These are phyloP conservation scores for Holocentrus rufus DNA, from an alignment of 2,797 vertebrate species.

Conservation along the genomic window DNA sequence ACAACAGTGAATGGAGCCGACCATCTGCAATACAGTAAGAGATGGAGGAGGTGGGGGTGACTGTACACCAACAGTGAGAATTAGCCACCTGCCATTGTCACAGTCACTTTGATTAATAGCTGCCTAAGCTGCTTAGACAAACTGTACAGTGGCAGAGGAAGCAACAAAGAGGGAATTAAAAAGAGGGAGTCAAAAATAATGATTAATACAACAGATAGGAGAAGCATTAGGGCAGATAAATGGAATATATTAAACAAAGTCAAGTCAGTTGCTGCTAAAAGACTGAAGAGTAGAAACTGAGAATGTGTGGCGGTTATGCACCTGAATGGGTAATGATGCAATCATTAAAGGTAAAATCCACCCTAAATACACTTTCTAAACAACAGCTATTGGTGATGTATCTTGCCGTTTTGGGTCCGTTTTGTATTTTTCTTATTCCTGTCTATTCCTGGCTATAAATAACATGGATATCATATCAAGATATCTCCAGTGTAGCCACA, in stretches of 20 bases:
- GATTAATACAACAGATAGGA: background rate
- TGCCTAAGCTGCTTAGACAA: conserved; percentile 64
- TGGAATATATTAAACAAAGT: conserved; percentile 6
- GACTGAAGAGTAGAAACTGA: background rate
- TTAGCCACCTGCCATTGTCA: conserved; percentile 67
- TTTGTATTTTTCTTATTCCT: no score
- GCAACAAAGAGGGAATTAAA: conserved; percentile 45
- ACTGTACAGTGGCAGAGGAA: conserved; percentile 23
- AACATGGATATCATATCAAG: no score
- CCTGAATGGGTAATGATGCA: no score
- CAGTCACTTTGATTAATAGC: conserved; percentile 64
- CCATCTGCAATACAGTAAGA: conserved; percentile 48
- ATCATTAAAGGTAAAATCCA: no score
- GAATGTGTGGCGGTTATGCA: no score
- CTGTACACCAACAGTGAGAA: conserved; percentile 43
- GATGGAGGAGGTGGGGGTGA: conserved; percentile 8
- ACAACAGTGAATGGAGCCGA: conserved; percentile 25
- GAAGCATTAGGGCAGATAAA: conserved; percentile 6
- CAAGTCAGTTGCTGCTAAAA: background rate
- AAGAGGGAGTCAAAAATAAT: background rate
- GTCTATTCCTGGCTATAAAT: no score
- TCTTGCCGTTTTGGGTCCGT: no score
- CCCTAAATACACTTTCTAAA: no score
- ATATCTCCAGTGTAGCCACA: no score
- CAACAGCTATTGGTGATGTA: no score